Evolutionary conservation across 1,140 invertebrate species (phyloP).

Genomic region (Mya arenaria): DNA sequence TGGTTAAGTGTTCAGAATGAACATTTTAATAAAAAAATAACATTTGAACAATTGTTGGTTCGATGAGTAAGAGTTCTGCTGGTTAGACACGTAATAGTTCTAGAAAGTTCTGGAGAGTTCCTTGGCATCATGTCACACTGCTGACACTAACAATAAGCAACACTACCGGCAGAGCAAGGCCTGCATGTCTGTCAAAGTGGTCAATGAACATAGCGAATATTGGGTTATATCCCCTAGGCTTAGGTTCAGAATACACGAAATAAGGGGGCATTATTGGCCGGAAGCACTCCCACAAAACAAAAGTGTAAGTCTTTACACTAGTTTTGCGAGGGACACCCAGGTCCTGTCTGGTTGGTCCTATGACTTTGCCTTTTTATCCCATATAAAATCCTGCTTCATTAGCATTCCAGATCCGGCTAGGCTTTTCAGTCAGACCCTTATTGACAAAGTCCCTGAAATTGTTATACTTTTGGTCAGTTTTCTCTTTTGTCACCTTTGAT

Average conservation of each 20-base stretch:
- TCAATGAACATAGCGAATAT: conserved; percentile 40
- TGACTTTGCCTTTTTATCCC: not conserved
- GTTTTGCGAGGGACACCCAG: not conserved
- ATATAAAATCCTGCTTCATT: too few species aligned
- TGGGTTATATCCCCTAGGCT: conserved; percentile 42
- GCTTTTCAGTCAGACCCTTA: not conserved
- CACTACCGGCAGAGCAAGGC: conserved; percentile 38
- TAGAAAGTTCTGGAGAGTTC: too few species aligned
- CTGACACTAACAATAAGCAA: conserved; percentile 51
- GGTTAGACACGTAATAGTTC: too few species aligned
- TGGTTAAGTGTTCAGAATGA: too few species aligned
- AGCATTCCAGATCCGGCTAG: not conserved
- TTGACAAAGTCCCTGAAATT: not conserved
- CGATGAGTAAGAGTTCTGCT: too few species aligned
- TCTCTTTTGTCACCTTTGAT: not conserved
- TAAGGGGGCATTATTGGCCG: not conserved
- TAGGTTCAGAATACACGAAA: conserved; percentile 4
- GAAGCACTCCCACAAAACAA: not conserved
- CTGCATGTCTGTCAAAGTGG: conserved; percentile 52
- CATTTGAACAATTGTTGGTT: too few species aligned
- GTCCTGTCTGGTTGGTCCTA: not conserved
- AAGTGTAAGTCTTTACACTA: not conserved
- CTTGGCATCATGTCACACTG: too few species aligned
- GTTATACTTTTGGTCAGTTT: not conserved
- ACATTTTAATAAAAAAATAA: too few species aligned